Conservation (phyloP, 2,888 invertebrate species). For the Cryptocheilus praepositus region DNA sequence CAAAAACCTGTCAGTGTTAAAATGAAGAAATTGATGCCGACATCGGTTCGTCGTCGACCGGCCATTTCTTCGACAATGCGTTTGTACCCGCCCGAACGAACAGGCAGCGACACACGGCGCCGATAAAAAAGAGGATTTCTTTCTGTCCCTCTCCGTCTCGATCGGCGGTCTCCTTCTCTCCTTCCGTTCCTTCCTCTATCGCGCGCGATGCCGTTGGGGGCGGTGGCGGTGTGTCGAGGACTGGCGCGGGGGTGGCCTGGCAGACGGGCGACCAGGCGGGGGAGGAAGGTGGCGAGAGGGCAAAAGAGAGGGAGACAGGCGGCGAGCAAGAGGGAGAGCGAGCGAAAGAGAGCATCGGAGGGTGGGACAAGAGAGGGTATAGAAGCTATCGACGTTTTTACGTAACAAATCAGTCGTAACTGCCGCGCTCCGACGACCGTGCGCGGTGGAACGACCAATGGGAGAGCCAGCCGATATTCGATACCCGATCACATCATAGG, state of each 20-base stretch:
- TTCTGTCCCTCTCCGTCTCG: slow-evolving; percentile 47
- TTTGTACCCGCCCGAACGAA: slow-evolving; percentile 69
- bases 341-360: slow-evolving; percentile 29
- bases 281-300: slow-evolving; percentile 8
- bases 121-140: slow-evolving; percentile 70
- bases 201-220: slow-evolving; percentile 53
- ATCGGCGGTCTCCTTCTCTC: slow-evolving; percentile 49
- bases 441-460: slow-evolving; percentile 72
- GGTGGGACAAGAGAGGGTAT: slow-evolving; percentile 64
- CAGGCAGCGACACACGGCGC: slow-evolving; percentile 66
- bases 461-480: slow-evolving; percentile 74
- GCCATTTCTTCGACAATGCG: slow-evolving; percentile 74
- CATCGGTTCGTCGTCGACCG: slow-evolving; percentile 52
- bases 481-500: slow-evolving; percentile 75
- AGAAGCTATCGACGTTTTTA: slow-evolving; percentile 75
- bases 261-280: slow-evolving; percentile 37
- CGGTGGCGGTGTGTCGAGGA: slow-evolving; percentile 59
- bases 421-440: slow-evolving; percentile 69
- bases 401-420: slow-evolving; percentile 75
- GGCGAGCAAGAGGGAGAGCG: background rate
- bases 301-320: background rate
- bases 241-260: slow-evolving; percentile 56
- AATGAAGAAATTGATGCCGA: slow-evolving; percentile 5
- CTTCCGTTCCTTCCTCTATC: slow-evolving; percentile 55
- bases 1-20: background rate